Base-by-base conservation (phyloP, 2,888 invertebrate genomes). In the Oscheius sp. region DNA sequence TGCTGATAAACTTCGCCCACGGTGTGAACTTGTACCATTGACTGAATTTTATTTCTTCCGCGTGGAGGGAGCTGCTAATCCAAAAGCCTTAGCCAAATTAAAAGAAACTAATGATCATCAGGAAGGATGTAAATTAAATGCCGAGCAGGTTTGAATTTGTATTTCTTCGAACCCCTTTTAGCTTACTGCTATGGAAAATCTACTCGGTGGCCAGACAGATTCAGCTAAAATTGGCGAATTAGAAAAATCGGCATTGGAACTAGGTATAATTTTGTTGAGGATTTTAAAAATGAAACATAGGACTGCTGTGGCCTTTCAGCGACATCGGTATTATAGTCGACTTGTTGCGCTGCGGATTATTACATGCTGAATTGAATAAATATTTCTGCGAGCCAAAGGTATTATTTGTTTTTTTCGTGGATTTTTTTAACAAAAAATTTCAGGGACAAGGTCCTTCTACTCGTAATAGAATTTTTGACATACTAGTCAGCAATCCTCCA, bases 291-390 rank as follows among this genome's bases (percentile, higher is more conserved):
- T 59, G 9, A 12, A 56, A n/a, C 55, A 56, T 35, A 69, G 90
- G 93, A 84, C 89, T 94, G 72, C 90, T 92, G 73, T 94, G 94
- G 94, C 93, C 93, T 46, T 91, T 92, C 89, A 93, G 94, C 87
- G 92, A 93, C 78, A 91, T 95, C 0, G 95, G 96, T 88, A 97
- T 97, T 0, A 93, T 93, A 5, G 89, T 98, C 81, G 97, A 98
- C 88, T 91, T 96, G 5, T 91, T 95, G 16, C 92, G 97, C 79
- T 90, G 96, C 86, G 93, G 94, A 0, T 92, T 96, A 49, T 92
- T 94, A 58, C 92, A 93, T 78, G 92, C 92, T 85, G 90, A 91
- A 2, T 91, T 93, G 6, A 92, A 92, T 79, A 88, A 90, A 6
- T 83, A 89, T 58, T 89, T 93, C 61, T 70, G 71, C 63, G 56